Conservation (phyloP, 1,140 invertebrate species). For the Drosophila hydei region DNA sequence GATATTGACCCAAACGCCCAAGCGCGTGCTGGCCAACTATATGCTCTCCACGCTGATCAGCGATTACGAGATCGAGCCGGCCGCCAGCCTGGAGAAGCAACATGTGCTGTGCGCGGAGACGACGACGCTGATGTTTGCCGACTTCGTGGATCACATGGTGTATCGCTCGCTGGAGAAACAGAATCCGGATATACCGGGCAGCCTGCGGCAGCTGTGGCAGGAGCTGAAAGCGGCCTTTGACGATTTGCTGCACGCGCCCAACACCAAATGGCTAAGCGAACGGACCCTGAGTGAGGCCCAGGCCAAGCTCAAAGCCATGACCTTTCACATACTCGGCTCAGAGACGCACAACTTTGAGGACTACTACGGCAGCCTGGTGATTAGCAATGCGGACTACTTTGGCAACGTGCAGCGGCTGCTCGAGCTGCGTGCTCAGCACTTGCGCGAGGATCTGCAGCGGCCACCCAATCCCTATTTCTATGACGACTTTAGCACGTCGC, state of each 20-base stretch:
- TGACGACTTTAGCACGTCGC: slow-evolving; percentile 93
- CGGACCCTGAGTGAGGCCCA: slow-evolving; percentile 46
- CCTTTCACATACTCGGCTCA: slow-evolving; percentile 53
- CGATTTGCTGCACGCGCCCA: slow-evolving; percentile 31
- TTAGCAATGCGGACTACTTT: slow-evolving; percentile 92
- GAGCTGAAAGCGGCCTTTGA: slow-evolving; percentile 62
- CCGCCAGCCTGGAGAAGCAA: slow-evolving; percentile 56
- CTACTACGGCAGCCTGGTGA: slow-evolving; percentile 84
- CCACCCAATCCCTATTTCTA: slow-evolving; percentile 92
- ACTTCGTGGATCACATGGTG: slow-evolving; percentile 66
- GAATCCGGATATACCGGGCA: slow-evolving; percentile 53
- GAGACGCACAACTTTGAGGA: slow-evolving; percentile 79
- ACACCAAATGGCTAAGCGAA: slow-evolving; percentile 53
- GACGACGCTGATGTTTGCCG: slow-evolving; percentile 53
- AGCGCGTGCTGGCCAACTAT: slow-evolving; percentile 87
- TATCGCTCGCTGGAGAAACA: slow-evolving; percentile 50
- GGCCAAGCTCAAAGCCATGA: slow-evolving; percentile 66
- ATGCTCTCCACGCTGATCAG: slow-evolving; percentile 87
- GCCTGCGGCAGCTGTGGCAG: slow-evolving; percentile 52
- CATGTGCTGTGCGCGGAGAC: slow-evolving; percentile 41
- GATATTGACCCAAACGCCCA: slow-evolving; percentile 83
- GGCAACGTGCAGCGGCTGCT: slow-evolving; percentile 91
- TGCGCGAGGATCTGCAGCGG: slow-evolving; percentile 89
- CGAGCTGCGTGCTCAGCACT: slow-evolving; percentile 89
- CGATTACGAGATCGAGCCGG: slow-evolving; percentile 54